These are phyloP conservation scores for Todiramphus chloris DNA, from an alignment of 2,113 vertebrate genomes.

Conservation along the genomic window DNA sequence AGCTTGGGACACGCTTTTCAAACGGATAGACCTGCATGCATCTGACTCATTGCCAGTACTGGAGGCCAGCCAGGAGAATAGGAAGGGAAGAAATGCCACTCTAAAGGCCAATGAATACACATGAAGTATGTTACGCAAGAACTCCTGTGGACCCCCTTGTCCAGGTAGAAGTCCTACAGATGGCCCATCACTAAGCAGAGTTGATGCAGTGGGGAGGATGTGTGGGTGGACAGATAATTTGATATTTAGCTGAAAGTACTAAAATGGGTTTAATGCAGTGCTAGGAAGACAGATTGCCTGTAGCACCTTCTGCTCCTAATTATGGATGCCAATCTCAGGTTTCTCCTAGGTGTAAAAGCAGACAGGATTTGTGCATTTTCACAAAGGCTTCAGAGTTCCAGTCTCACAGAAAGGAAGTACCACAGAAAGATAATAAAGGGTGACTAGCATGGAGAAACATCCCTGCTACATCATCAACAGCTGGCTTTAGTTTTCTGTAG, in stretches of 20 bases:
- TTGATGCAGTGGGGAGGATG: slow-evolving; percentile 8
- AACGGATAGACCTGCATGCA: slow-evolving; percentile 21
- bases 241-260: slow-evolving; percentile 53
- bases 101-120: slow-evolving; percentile 52
- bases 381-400: background rate
- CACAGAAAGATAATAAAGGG: background rate
- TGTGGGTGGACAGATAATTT: slow-evolving; percentile 58
- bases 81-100: slow-evolving; percentile 44
- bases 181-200: slow-evolving; percentile 8
- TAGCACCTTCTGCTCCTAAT: slow-evolving; percentile 63
- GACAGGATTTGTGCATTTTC: background rate
- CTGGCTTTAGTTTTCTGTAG: background rate
- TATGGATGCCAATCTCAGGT: slow-evolving; percentile 58
- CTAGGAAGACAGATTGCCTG: slow-evolving; percentile 45
- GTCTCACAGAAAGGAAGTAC: background rate
- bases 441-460: background rate
- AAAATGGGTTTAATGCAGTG: slow-evolving; percentile 41
- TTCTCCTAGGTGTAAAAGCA: slow-evolving; percentile 27
- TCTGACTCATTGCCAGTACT: slow-evolving; percentile 38
- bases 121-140: slow-evolving; percentile 29
- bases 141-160: slow-evolving; percentile 38
- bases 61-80: slow-evolving; percentile 29
- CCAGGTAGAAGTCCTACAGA: slow-evolving; percentile 51
- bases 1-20: background rate
- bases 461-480: background rate